A percentile compares a stretch with the other conserved stretches of the same genome.
phyloP scores from a whole-genome alignment of 2,888 invertebrate species.

The Parnassius apollo region DNA sequence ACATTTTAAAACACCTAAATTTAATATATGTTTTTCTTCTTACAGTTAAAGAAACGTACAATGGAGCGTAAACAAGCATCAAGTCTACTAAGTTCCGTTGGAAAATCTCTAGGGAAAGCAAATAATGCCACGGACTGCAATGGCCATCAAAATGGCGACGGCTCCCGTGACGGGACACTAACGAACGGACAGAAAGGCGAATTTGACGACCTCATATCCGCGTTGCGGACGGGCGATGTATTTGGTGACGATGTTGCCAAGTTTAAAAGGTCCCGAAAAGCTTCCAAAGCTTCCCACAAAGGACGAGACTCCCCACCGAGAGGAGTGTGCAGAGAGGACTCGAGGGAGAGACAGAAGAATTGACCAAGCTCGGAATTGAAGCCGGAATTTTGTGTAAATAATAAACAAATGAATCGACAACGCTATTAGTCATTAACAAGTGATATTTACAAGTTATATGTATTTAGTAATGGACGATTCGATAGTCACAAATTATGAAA shows the following conservation, averaged over 20 bases:
- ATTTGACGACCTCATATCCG: conserved; percentile 97
- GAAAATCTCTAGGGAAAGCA: conserved; percentile 84
- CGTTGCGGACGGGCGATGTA: conserved; percentile 95
- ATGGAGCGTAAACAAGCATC: conserved; percentile 92
- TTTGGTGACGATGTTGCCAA: conserved; percentile 98
- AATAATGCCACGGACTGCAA: conserved; percentile 77
- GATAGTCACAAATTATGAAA: conserved; percentile 1
- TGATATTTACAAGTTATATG: conserved; percentile 22
- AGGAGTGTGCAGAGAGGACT: conserved; percentile 68
- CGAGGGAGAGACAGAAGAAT: conserved; percentile 72
- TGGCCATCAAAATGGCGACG: conserved; percentile 64
- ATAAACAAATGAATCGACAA: conserved; percentile 9
- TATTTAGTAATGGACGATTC: not conserved
- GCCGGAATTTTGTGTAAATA: conserved; percentile 17
- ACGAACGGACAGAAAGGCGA: conserved; percentile 87
- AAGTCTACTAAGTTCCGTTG: conserved; percentile 88
- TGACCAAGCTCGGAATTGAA: conserved; percentile 38
- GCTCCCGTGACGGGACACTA: conserved; percentile 57
- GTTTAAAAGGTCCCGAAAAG: conserved; percentile 81
- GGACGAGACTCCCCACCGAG: conserved; percentile 73
- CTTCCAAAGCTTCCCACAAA: conserved; percentile 63
- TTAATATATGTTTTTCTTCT: conserved; percentile 19
- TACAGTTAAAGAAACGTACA: conserved; percentile 89
- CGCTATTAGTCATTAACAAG: conserved; percentile 23
- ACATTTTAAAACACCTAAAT: too few species aligned